A percentile compares a stretch with the other conserved stretches of the same genome.
Evolutionary conservation across 2,113 vertebrate species (phyloP).

Genomic region (Dromaius novaehollandiae): DNA sequence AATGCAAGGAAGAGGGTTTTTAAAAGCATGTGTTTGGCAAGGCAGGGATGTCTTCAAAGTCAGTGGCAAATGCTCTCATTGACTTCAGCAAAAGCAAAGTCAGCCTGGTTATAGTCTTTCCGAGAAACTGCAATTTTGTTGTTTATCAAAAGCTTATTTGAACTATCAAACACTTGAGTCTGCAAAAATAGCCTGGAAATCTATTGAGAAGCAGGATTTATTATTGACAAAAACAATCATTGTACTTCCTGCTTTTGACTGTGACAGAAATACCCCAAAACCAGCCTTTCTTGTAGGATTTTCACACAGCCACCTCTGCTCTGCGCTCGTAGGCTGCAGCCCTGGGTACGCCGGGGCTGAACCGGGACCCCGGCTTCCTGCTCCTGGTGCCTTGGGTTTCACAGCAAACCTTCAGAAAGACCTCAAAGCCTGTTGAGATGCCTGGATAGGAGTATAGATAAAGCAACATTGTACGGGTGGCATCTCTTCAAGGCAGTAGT

Average conservation of each 20-base stretch:
- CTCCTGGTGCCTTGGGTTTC: background rate
- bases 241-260: background rate
- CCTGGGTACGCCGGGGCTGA: fast-evolving
- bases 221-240: background rate
- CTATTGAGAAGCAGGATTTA: background rate
- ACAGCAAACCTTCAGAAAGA: background rate
- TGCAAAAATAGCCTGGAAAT: background rate
- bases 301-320: background rate
- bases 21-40: background rate
- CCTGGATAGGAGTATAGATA: background rate
- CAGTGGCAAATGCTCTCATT: background rate
- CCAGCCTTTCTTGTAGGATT: background rate
- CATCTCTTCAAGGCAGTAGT: fast-evolving
- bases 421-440: background rate
- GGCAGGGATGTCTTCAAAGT: background rate
- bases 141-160: background rate
- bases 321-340: background rate
- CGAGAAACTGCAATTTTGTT: background rate
- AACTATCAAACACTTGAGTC: background rate
- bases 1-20: background rate
- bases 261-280: background rate
- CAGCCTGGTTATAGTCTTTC: background rate
- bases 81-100: background rate
- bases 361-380: fast-evolving
- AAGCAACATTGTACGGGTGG: background rate